Evolutionary conservation across 2,797 vertebrate genomes (phyloP), one percentile per base, ranked within the genome.

Genomic region (Cuniculus paca): DNA sequence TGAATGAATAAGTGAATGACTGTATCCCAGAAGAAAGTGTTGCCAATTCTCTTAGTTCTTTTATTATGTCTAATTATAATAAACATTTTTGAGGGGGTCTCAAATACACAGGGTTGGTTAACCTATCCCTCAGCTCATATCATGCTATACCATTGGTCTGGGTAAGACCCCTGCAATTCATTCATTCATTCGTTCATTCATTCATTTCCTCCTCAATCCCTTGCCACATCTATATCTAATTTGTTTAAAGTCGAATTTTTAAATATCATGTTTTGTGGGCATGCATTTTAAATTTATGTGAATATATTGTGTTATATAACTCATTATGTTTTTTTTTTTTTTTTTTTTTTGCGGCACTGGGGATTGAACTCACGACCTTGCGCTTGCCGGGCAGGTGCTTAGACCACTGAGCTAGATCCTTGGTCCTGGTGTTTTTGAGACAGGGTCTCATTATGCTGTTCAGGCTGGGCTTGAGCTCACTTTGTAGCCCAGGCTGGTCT

Each of bases 271-370:
- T 80, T 87, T 63, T 80, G 54, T 56, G 54, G 70, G 68, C 14
- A 28, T 28, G 14, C 19, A 50, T 85, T 91, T 91, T 96, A 36
- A 93, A 94, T 72, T 95, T 74, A 24, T n/a, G 39, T 87, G 54
- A 84, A 75, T 34, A 84, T 22, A 20, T 92, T 83, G 56, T 48
- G 72, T 42, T 14, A 45, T 13, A 77, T 22, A 78, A 45, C 65
- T 84, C 48, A 48, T 87, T 72, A 2, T 24, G 24, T 36, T 85
- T 94, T n/a, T 54, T 70, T 83, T 91, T 91, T 90, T 56, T 88
- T 52, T 52, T 52, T 52, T 52, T 56, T 88, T 52, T 52, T 52
- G 14, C 17, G 52, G 14, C 17, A 52, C 52, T 4, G 52, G 17
- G 52, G 14, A 16, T 52, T 16, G 17, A 52, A 2, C 52, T 52